These are phyloP conservation scores for Rana temporaria DNA, from an alignment of 2,113 vertebrate genomes.

Conservation along the genomic window DNA sequence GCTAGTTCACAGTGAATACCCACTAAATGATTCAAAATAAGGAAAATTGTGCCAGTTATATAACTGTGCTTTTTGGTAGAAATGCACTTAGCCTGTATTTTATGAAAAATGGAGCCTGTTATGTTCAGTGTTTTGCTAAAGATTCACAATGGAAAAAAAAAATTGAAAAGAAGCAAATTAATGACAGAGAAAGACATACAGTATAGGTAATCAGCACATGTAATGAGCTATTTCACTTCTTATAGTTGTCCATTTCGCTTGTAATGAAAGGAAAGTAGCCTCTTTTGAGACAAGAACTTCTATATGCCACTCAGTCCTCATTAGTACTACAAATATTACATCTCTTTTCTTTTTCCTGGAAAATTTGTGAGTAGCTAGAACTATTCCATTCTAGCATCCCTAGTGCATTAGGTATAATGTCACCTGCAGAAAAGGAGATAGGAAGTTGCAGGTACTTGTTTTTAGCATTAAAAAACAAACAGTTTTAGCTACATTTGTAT, in stretches of 20 bases:
- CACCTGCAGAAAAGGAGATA: not conserved
- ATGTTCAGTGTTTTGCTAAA: conserved; percentile 16
- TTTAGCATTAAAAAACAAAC: not conserved
- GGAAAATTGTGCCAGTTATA: not conserved
- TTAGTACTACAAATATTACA: conserved; percentile 13
- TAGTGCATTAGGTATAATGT: conserved; percentile 2
- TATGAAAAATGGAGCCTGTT: conserved; percentile 20
- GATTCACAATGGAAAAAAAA: conserved; percentile 4
- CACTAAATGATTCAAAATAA: conserved; percentile 1
- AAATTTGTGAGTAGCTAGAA: conserved; percentile 6
- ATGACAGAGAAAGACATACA: not conserved
- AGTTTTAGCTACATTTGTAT: not conserved
- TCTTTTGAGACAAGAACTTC: conserved; percentile 20
- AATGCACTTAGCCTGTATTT: not conserved
- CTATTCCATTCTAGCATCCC: not conserved
- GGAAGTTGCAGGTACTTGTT: not conserved
- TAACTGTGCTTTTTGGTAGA: not conserved
- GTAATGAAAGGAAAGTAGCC: conserved; percentile 43
- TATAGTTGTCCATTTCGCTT: conserved; percentile 10
- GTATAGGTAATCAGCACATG: conserved; percentile 32
- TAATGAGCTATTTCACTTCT: conserved; percentile 23
- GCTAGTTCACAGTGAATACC: not conserved
- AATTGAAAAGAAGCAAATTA: not conserved
- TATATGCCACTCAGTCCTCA: conserved; percentile 34
- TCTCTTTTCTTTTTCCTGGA: not conserved